A percentile compares a stretch with the other conserved stretches of the same genome.
Evolutionary conservation across 2,888 invertebrate species (phyloP).

Genomic region (Conomelus anceps): DNA sequence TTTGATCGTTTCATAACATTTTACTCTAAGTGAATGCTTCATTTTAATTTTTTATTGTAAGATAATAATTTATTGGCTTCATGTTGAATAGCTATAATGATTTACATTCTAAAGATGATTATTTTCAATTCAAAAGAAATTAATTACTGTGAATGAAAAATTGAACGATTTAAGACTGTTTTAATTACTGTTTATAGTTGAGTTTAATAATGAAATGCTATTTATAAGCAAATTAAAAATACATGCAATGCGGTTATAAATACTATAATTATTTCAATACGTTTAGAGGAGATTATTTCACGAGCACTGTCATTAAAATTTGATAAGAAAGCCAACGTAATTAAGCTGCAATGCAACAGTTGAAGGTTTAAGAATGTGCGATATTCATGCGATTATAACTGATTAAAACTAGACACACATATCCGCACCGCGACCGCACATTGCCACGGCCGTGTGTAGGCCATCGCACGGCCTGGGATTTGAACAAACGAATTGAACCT

Average conservation of each 20-base stretch:
- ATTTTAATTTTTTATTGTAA: too few relatives aligned
- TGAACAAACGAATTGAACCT: too few relatives aligned
- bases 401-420: background rate
- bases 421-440: too few relatives aligned
- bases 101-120: too few relatives aligned
- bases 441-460: too few relatives aligned
- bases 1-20: too few relatives aligned
- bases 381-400: background rate
- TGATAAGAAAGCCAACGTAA: background rate
- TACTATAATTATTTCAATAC: background rate
- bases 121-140: too few relatives aligned
- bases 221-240: background rate
- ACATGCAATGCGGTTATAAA: background rate
- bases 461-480: too few relatives aligned
- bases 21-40: too few relatives aligned
- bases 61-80: too few relatives aligned
- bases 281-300: background rate
- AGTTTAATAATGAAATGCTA: background rate
- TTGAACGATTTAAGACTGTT: background rate
- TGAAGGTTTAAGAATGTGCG: background rate
- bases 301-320: background rate
- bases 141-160: too few relatives aligned
- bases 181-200: background rate
- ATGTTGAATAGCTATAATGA: too few relatives aligned
- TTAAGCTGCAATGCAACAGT: background rate